Evolutionary conservation across 2,888 invertebrate genomes (phyloP).

Genomic region (Aphelenchoides bicaudatus): DNA sequence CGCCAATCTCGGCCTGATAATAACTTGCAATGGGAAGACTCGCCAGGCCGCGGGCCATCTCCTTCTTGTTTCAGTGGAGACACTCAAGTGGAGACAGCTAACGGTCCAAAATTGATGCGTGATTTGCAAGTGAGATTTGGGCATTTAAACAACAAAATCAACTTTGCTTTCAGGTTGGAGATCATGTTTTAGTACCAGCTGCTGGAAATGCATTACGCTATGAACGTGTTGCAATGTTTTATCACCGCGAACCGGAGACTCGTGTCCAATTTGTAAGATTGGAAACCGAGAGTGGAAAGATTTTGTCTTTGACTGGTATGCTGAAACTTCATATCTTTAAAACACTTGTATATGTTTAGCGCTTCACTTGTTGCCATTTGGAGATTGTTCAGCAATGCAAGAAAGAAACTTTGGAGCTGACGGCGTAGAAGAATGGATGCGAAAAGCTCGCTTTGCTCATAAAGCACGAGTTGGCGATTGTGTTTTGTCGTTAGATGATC

Average conservation of each 20-base stretch:
- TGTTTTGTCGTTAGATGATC: constrained; percentile 39
- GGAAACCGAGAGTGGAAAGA: constrained; percentile 47
- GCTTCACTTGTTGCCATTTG: constrained; percentile 52
- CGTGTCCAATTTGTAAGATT: constrained; percentile 44
- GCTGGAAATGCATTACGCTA: constrained; percentile 46
- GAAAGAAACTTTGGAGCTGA: constrained; percentile 29
- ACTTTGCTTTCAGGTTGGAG: no score
- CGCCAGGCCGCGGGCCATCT: background rate
- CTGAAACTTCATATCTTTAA: background rate
- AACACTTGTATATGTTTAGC: constrained; percentile 26
- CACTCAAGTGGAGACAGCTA: constrained; percentile 40
- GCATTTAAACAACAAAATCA: no score
- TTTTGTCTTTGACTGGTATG: constrained; percentile 41
- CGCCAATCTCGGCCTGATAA: no score
- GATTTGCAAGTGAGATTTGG: no score
- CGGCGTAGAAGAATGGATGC: constrained; percentile 34
- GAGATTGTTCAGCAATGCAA: constrained; percentile 39
- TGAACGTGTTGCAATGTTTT: constrained; percentile 59
- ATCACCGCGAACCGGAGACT: constrained; percentile 52
- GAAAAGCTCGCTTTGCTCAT: constrained; percentile 39
- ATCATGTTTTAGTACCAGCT: constrained; percentile 54
- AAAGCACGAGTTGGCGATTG: constrained; percentile 50
- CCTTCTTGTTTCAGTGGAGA: constrained; percentile 53
- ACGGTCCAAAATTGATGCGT: constrained; percentile 49
- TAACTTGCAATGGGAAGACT: constrained; percentile 1